phyloP scores from a whole-genome alignment of 2,797 vertebrate genomes.

The Pteronotus mesoamericanus region DNA sequence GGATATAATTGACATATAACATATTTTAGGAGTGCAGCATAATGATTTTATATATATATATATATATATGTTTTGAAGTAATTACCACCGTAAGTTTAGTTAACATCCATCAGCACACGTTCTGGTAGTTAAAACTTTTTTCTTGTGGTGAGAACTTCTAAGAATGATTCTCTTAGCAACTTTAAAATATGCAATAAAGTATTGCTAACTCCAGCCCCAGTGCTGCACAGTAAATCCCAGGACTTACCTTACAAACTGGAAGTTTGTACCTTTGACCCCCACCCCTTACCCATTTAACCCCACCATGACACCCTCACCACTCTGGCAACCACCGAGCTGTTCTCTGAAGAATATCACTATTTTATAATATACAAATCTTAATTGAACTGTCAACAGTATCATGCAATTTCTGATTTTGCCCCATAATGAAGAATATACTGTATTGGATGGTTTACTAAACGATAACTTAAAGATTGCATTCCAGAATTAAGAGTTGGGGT shows the following conservation, averaged over 20 bases:
- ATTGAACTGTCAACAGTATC: not conserved
- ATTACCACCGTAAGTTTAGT: not conserved
- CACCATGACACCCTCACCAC: fast-evolving
- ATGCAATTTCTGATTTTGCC: constrained; percentile 18
- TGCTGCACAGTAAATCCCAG: not conserved
- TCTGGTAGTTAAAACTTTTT: not conserved
- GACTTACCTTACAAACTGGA: not conserved
- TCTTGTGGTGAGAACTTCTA: not conserved
- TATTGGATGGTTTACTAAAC: not conserved
- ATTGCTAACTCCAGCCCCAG: not conserved
- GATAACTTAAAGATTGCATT: constrained; percentile 15
- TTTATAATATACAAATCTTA: constrained; percentile 1
- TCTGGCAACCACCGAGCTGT: not conserved
- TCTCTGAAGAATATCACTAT: not conserved
- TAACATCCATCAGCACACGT: not conserved
- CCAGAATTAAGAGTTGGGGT: not conserved
- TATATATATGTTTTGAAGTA: not conserved
- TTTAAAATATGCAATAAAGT: not conserved
- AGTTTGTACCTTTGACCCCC: not conserved
- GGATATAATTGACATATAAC: not conserved
- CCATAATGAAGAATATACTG: not conserved
- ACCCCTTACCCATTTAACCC: not conserved
- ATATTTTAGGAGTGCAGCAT: not conserved
- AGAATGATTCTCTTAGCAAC: not conserved
- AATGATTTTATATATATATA: not conserved